Conservation (phyloP, 2,797 vertebrate genomes). For the Anomalospiza imberbis region DNA sequence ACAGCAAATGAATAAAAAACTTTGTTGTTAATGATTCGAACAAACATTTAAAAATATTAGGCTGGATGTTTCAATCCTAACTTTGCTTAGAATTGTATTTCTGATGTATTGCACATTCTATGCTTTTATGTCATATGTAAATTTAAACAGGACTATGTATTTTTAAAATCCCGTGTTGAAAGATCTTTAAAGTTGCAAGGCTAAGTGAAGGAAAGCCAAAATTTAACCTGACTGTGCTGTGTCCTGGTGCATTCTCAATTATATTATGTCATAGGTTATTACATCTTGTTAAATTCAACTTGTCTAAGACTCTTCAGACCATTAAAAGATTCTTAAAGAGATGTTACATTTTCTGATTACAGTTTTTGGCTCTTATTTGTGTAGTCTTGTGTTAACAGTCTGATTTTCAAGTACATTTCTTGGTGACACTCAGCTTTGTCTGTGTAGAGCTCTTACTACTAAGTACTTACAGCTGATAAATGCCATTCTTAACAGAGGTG, state of each 20-base stretch:
- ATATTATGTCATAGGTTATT: conserved; percentile 49
- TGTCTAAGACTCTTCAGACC: conserved; percentile 33
- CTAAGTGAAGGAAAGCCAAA: conserved; percentile 32
- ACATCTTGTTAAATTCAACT: conserved; percentile 46
- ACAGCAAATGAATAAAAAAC: not conserved
- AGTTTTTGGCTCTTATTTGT: conserved; percentile 62
- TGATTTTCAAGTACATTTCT: conserved; percentile 63
- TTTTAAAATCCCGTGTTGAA: not conserved
- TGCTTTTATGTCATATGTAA: not conserved
- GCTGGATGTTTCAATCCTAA: not conserved
- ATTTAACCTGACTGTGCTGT: not conserved
- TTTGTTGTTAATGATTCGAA: not conserved
- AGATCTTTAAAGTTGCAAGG: conserved; percentile 29
- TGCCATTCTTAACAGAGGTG: conserved; percentile 65
- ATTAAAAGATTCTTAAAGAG: conserved; percentile 56
- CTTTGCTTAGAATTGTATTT: not conserved
- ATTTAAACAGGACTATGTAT: conserved; percentile 5
- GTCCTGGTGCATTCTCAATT: conserved; percentile 8
- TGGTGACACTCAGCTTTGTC: conserved; percentile 58
- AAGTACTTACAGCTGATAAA: conserved; percentile 62
- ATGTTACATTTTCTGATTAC: conserved; percentile 47
- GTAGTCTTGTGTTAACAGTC: conserved; percentile 61
- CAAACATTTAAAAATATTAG: not conserved
- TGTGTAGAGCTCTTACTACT: conserved; percentile 56
- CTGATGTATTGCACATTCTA: not conserved